A percentile compares a stretch with the other conserved stretches of the same genome.
phyloP scores from a whole-genome alignment of 2,113 vertebrate genomes.

The Embiotoca jacksoni region DNA sequence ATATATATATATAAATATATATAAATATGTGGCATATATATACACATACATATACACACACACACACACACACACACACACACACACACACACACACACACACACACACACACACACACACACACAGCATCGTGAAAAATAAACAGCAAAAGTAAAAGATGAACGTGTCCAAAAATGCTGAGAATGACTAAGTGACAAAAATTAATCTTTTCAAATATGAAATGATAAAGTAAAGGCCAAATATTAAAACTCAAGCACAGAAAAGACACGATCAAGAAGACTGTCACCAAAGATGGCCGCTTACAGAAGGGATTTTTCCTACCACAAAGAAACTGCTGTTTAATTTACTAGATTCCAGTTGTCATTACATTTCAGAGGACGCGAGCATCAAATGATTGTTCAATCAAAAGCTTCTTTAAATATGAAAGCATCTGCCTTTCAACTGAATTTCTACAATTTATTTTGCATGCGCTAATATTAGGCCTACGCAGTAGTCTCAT shows the following conservation, averaged over 20 bases:
- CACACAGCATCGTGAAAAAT: too few species aligned
- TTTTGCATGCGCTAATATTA: conserved; percentile 60
- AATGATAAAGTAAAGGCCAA: not conserved
- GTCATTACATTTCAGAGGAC: conserved; percentile 21
- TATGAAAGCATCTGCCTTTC: conserved; percentile 27
- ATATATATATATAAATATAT: too few species aligned
- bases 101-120: too few species aligned
- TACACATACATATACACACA: too few species aligned
- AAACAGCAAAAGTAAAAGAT: not conserved
- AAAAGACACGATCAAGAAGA: not conserved
- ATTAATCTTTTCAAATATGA: not conserved
- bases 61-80: too few species aligned
- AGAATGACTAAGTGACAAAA: not conserved
- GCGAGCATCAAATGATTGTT: conserved; percentile 25
- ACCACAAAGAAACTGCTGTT: conserved; percentile 27
- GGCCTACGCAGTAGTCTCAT: conserved; percentile 44
- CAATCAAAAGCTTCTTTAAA: conserved; percentile 20
- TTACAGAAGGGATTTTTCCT: conserved; percentile 11
- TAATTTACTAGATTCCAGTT: conserved; percentile 40
- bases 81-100: too few species aligned
- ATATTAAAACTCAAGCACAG: not conserved
- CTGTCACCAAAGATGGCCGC: not conserved
- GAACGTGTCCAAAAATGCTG: not conserved
- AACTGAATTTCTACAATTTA: conserved; percentile 50
- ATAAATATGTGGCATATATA: too few species aligned